Evolutionary conservation across 1,140 invertebrate genomes (phyloP).

Genomic region (Ephestia elutella): DNA sequence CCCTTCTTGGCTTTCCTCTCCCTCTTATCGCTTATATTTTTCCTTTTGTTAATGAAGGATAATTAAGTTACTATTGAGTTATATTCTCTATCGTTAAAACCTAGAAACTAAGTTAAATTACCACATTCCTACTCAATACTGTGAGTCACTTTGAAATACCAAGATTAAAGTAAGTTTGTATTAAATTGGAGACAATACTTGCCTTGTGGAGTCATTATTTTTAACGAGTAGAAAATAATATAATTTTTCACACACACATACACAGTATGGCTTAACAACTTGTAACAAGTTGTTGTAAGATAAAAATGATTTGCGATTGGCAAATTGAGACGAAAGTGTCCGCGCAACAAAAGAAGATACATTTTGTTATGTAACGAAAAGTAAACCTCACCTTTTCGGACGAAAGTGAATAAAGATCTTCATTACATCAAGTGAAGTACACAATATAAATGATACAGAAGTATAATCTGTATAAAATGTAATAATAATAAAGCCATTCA

Average conservation of each 20-base stretch:
- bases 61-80: too few relatives aligned
- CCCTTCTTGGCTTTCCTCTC: too few relatives aligned
- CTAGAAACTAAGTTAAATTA: too few relatives aligned
- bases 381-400: background rate
- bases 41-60: too few relatives aligned
- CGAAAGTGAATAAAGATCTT: slow-evolving; percentile 6
- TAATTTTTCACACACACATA: too few relatives aligned
- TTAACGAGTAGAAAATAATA: background rate
- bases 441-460: background rate
- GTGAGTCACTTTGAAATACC: too few relatives aligned
- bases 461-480: background rate
- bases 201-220: background rate
- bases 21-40: too few relatives aligned
- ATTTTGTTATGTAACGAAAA: background rate
- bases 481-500: background rate
- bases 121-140: too few relatives aligned
- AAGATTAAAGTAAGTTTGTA: background rate
- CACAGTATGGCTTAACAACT: too few relatives aligned
- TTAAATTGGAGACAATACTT: background rate
- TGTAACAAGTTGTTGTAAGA: too few relatives aligned
- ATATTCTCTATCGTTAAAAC: too few relatives aligned
- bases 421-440: background rate
- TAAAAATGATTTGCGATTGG: background rate
- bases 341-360: background rate
- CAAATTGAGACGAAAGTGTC: background rate